Evolutionary conservation across 1,140 invertebrate species (phyloP), one percentile per base, ranked within the genome.

Genomic region (Drosophila burlai): DNA sequence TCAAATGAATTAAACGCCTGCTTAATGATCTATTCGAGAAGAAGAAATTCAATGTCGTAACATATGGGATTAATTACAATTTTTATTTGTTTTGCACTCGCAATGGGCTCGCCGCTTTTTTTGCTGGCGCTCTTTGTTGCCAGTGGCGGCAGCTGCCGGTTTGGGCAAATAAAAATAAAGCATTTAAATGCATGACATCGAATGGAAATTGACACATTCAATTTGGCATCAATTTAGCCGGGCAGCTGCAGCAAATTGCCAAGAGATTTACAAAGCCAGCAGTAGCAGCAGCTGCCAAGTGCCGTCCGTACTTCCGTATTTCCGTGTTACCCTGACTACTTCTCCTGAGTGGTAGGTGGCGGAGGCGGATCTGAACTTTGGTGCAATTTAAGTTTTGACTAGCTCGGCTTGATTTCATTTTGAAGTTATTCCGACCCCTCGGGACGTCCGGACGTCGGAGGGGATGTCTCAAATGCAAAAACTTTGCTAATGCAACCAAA

Each of bases 361-460:
- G 31, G 47, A 16, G 47, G 16, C 47, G n/a, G 29, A 36, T 21
- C 36, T 64, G 61, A 84, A 69, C 68, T 74, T 73, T 73, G 64
- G 66, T 68, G 79, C 83, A 86, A 86, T 86, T 86, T 86, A 86
- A 86, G 83, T 86, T 85, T 81, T 79, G 72, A 76, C 71, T 82
- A 64, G 72, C 78, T 74, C 43, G 72, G 36, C 67, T 68, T 87
- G 84, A 87, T 87, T 87, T 89, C 84, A 83, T 87, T 89, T 89
- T 83, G 75, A 85, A 89, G 71, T 87, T 87, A 71, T 71, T 54
- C 40, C 47, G 16, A 29, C 15, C 45, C 45, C 59, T 15, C 45
- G 11, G 18, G 26, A 31, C 16, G 29, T 24, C 24, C 43, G 50
- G 50, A 26, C 24, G n/a, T 36, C 29, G 10, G 54, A 24, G 21